These are phyloP conservation scores for Indri indri DNA, from an alignment of 2,113 vertebrate species.

Conservation along the genomic window DNA sequence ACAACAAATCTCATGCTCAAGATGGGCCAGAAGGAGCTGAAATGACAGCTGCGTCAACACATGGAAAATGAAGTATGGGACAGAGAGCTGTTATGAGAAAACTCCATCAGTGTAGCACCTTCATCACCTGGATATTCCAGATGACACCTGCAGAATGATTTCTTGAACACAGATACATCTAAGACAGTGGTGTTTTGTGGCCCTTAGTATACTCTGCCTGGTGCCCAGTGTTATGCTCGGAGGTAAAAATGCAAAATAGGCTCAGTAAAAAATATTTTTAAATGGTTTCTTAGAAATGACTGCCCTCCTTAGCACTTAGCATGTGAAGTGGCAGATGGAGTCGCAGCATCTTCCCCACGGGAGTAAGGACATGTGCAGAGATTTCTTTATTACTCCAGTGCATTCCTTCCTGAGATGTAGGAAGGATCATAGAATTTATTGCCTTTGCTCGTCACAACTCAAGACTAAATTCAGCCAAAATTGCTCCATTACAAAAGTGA, in stretches of 20 bases:
- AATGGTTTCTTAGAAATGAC: conserved; percentile 38
- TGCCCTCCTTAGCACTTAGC: background rate
- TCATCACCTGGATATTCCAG: background rate
- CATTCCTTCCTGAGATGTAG: background rate
- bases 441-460: conserved; percentile 12
- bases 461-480: background rate
- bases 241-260: conserved; percentile 13
- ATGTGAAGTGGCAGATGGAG: background rate
- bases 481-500: conserved; percentile 21
- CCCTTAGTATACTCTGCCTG: background rate
- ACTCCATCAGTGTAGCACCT: background rate
- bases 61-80: background rate
- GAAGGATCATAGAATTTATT: background rate
- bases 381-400: conserved; percentile 11
- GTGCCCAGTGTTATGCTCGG: background rate
- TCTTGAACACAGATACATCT: background rate
- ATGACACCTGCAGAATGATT: background rate
- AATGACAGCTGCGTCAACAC: background rate
- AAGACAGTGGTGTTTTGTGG: background rate
- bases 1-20: background rate
- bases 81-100: background rate
- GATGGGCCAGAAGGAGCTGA: background rate
- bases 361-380: background rate
- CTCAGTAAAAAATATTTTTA: background rate
- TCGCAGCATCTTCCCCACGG: fast-evolving